Evolutionary conservation across 2,888 invertebrate genomes (phyloP), one percentile per base, ranked within the genome.

Genomic region (Epirrhoe tristata): DNA sequence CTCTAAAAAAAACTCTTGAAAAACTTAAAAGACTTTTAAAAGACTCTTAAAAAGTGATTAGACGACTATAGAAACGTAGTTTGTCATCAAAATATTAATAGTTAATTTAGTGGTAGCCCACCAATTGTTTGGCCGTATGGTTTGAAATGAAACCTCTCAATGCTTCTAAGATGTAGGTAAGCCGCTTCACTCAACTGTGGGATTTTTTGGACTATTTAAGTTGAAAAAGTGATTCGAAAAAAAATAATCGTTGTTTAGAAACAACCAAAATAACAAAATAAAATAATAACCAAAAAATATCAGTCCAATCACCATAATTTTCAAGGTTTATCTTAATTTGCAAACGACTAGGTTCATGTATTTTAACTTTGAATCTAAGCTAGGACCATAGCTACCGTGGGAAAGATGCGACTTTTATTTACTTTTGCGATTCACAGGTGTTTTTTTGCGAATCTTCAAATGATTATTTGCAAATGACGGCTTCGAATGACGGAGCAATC

Each of bases 401-500:
- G 89, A 89, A 89, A 83, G 79, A 74, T 67, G 70, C 70, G 66
- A 75, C 77, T 78, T 82, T 79, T 80, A 83, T 84, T 84, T 83
- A 74, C 76, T 81, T 82, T 81, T 77, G 77, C 81, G 77, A 76
- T 78, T 77, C 81, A 16, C 48, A 48, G 14, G 7, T 48, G 48
- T 16, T 48, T 48, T 48, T 48, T 48, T 48, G 14, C 14, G 36
- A 12, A 43, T 43, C 39, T 77, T 74, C 77, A 74, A 74, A 73
- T 77, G 74, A 77, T 76, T 84, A 85, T 87, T 85, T 82, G 84
- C 84, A 83, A 84, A 24, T 82, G 75, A 77, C 78, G 63, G 83
- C 80, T 80, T 74, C 82, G 84, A 82, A 80, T 81, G 86, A 80
- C 78, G 76, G 81, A 81, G 81, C 86, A 85, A 87, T 88, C 84